These are phyloP conservation scores for Crambe crambe DNA, from an alignment of 37 sponge, comb jelly and placozoan species.

Conservation along the genomic window DNA sequence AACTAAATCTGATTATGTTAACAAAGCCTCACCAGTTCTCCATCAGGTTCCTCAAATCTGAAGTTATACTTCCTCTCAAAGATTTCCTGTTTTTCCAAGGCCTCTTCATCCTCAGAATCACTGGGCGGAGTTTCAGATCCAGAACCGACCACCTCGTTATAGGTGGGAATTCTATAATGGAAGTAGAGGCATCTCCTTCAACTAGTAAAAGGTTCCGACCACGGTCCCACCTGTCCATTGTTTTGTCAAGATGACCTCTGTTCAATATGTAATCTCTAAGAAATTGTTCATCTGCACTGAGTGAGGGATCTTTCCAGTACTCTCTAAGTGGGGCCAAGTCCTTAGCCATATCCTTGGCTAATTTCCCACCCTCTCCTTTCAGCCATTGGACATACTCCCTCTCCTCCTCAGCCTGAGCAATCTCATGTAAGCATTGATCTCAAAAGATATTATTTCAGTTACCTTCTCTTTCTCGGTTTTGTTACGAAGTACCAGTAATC, in stretches of 20 bases:
- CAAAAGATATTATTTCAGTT: not conserved
- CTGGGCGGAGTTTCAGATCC: not conserved
- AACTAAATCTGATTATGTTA: too few relatives aligned
- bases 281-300: constrained; percentile 78
- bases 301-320: constrained; percentile 79
- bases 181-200: too few relatives aligned
- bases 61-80: constrained; percentile 95
- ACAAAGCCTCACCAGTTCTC: constrained; percentile 39
- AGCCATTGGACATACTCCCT: constrained; percentile 84
- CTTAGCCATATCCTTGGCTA: constrained; percentile 19
- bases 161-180: constrained; percentile 53
- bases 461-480: constrained; percentile 76
- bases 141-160: constrained; percentile 49
- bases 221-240: constrained; percentile 45
- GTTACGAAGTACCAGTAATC: constrained; percentile 52
- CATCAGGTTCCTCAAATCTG: constrained; percentile 83
- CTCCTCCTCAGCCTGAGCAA: constrained; percentile 78
- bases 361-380: constrained; percentile 54
- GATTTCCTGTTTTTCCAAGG: constrained; percentile 81
- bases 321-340: constrained; percentile 61
- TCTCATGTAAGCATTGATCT: not conserved
- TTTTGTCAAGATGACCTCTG: constrained; percentile 74
- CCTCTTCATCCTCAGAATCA: constrained; percentile 76
- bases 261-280: constrained; percentile 94
- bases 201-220: not conserved